Evolutionary conservation across 1,140 invertebrate genomes (phyloP).

Genomic region (Drosophila tani): DNA sequence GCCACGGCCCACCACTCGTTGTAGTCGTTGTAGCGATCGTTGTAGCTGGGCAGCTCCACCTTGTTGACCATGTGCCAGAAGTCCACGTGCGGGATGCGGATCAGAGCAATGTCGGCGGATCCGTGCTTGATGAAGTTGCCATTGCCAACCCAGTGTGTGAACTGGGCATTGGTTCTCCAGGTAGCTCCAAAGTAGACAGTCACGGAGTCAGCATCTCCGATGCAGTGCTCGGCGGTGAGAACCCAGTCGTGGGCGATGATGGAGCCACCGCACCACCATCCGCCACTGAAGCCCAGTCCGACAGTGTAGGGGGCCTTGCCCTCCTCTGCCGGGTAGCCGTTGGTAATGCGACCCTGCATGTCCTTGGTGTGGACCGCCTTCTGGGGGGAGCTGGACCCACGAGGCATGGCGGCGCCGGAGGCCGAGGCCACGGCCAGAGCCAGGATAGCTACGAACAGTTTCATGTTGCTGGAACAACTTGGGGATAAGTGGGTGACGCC

Average conservation of each 20-base stretch:
- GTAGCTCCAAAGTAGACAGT: constrained; percentile 41
- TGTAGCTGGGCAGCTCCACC: constrained; percentile 47
- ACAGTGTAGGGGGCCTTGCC: constrained; percentile 24
- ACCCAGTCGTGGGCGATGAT: constrained; percentile 31
- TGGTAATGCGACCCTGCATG: constrained; percentile 37
- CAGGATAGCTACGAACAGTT: constrained; percentile 17
- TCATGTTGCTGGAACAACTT: constrained; percentile 26
- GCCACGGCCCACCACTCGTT: constrained; percentile 48
- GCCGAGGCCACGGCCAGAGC: constrained; percentile 17
- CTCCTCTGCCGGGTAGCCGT: constrained; percentile 2
- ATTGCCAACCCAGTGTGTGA: constrained; percentile 25
- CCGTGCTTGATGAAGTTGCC: constrained; percentile 26
- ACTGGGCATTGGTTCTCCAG: constrained; percentile 44
- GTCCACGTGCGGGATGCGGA: constrained; percentile 38
- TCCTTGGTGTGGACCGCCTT: constrained; percentile 20
- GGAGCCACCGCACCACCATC: constrained; percentile 45
- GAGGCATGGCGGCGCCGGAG: constrained; percentile 14
- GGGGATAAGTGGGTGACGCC: too few relatives aligned
- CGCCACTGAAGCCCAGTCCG: constrained; percentile 33
- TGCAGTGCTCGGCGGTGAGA: constrained; percentile 40
- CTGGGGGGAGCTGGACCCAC: background rate
- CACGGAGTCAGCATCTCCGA: constrained; percentile 21
- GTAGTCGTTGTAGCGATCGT: constrained; percentile 39
- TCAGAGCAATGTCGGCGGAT: constrained; percentile 29
- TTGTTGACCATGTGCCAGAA: constrained; percentile 49